Evolutionary conservation across 92 coral and sea anemone species (phyloP), one percentile per base, ranked within the genome.

Genomic region (Paramuricea clavata): DNA sequence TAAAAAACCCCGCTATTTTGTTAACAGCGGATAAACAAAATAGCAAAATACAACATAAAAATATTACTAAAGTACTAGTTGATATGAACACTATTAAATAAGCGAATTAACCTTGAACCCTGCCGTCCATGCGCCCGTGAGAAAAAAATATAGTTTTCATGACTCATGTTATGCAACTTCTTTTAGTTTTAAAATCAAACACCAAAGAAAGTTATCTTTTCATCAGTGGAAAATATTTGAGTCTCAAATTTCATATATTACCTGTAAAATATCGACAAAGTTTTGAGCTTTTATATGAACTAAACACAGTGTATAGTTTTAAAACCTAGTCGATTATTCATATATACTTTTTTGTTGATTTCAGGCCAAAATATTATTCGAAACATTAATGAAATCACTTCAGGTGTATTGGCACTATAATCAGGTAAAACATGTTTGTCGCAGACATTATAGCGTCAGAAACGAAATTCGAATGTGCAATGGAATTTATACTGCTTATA

Each of bases 401-500:
- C 33, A 60, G 28, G 1, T 60, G 0, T 47, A 10, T 47, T 1
- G 68, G 68, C 33, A 60, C 12, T 12, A 5, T 11, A 60, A 21
- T 60, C 31, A n/a, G n/a, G n/a, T n/a, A n/a, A n/a, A n/a, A n/a
- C n/a, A n/a, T n/a, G n/a, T n/a, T n/a, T n/a, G n/a, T n/a, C n/a
- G n/a, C n/a, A 60, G 68, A 60, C 68, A 7, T 22, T 60, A 21
- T 60, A 60, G 68, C 68, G 68, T 31, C 31, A 28, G 68, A 25
- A 60, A 31, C 32, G 32, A 60, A 60, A 21, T 28, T 60, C 68
- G 68, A n/a, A 60, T 4, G 33, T 60, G 68, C 68, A 60, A 60
- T 60, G 68, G 68, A 60, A 47, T 47, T 47, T 47, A 22, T 60
- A 28, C 68, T n/a, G n/a, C n/a, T n/a, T n/a, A n/a, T n/a, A n/a